These are phyloP conservation scores for Drosophila meridionalis DNA, from an alignment of 2,888 invertebrate genomes.

Conservation along the genomic window DNA sequence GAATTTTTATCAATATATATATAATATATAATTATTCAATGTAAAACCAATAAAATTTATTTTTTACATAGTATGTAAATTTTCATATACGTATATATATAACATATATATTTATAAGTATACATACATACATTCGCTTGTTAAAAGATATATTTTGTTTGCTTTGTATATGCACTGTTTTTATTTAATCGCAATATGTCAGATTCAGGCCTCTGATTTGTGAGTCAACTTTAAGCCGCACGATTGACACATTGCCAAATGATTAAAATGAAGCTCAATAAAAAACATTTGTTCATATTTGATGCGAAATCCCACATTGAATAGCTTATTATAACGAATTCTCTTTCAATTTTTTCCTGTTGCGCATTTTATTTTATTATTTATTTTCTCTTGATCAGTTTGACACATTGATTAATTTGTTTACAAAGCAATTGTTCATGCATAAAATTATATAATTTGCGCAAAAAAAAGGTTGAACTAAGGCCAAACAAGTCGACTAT, in stretches of 20 bases:
- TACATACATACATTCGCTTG: background rate
- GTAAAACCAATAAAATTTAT: too few relatives aligned
- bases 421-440: slow-evolving; percentile 43
- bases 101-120: too few relatives aligned
- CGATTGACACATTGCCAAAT: slow-evolving; percentile 35
- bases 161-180: background rate
- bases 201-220: slow-evolving; percentile 21
- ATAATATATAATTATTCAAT: too few relatives aligned
- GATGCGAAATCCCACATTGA: slow-evolving; percentile 24
- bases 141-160: background rate
- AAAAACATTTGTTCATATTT: slow-evolving; percentile 32
- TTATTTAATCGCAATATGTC: slow-evolving; percentile 2
- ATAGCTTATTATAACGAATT: slow-evolving; percentile 2
- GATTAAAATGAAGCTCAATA: slow-evolving; percentile 22
- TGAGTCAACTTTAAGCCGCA: slow-evolving; percentile 14
- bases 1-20: too few relatives aligned
- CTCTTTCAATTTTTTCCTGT: background rate
- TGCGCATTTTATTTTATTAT: background rate
- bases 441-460: slow-evolving; percentile 44
- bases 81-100: background rate
- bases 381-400: slow-evolving; percentile 18
- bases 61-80: background rate
- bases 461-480: slow-evolving; percentile 8
- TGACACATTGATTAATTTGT: slow-evolving; percentile 55
- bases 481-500: slow-evolving; percentile 15